A percentile compares a stretch with the other conserved stretches of the same genome.
phyloP scores from a whole-genome alignment of 35 echinoderm and acorn worm genomes.

The Apostichopus japonicus region DNA sequence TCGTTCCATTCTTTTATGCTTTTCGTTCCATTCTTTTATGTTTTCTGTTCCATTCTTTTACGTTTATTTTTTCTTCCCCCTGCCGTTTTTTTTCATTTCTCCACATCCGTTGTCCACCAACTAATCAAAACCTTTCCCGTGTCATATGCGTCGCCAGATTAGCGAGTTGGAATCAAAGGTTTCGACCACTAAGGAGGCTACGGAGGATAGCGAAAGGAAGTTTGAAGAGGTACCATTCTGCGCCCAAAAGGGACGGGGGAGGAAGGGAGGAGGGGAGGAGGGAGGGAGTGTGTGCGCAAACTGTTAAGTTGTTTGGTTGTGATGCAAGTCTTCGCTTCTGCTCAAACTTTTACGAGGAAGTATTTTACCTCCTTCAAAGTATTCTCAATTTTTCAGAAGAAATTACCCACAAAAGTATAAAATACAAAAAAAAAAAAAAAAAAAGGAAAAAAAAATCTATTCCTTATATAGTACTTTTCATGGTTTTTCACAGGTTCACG shows the following conservation, averaged over 20 bases:
- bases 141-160: constrained; percentile 41
- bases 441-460: too few relatives aligned
- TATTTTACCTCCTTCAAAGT: too few relatives aligned
- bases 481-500: too few relatives aligned
- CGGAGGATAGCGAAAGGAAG: constrained; percentile 56
- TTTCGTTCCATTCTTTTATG: background rate
- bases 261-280: too few relatives aligned
- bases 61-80: background rate
- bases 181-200: background rate
- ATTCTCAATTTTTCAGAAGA: too few relatives aligned
- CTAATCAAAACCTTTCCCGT: background rate
- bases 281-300: background rate
- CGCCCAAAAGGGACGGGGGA: background rate
- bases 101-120: background rate
- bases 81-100: background rate
- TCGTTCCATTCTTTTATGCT: background rate
- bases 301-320: background rate
- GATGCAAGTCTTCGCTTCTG: constrained; percentile 41
- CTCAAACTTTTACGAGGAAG: background rate
- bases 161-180: constrained; percentile 34
- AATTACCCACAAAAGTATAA: too few relatives aligned
- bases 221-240: constrained; percentile 57
- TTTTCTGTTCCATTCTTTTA: background rate
- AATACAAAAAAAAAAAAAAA: too few relatives aligned
- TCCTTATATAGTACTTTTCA: too few relatives aligned